Evolutionary conservation across 2,113 vertebrate genomes (phyloP), one percentile per base, ranked within the genome.

Genomic region (Coryphaenoides rupestris): DNA sequence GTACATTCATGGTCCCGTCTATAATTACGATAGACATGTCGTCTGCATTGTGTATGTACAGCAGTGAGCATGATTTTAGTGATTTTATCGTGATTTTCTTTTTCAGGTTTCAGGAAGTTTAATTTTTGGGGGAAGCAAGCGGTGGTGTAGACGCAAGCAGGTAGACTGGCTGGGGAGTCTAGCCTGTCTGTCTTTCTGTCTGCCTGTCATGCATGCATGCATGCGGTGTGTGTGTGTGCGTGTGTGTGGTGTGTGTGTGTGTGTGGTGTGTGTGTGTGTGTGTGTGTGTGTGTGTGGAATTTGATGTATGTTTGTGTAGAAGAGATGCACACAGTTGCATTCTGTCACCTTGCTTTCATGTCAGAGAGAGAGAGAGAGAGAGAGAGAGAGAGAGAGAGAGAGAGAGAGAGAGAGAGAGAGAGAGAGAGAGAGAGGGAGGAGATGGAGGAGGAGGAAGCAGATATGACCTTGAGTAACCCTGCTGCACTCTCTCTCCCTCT

Each of bases 311-410:
- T 10, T 74, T 84, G 76, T 58, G 52, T 66, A 59, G 77, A 84
- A 78, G 76, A 71, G 60, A 70, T 72, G 69, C 72, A 68, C 75
- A 81, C 74, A 68, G 77, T 72, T 76, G 83, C 73, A 70, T 76
- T 63, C 73, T 80, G 75, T 64, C 73, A 52, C 69, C 69, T 78
- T 72, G 69, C 78, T 87, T 83, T 85, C 76, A 82, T 85, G 73
- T 66, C 73, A 77, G 83, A 49, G 15, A 19, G 23, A 49, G 55
- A 58, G 55, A 50, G 45, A 58, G 55, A 19, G 22, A 58, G 28
- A n/a, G 40, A 45, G 52, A 19, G 52, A 33, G 23, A 55, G 28
- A 64, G 62, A 55, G 26, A 55, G 28, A 10, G 53, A 46, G 21
- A 56, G 53, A 63, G 33, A 56, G 53, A 56, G 10, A 45, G 62